These are phyloP conservation scores for Chymomyza procnemis DNA, from an alignment of 2,888 invertebrate species.

Conservation along the genomic window DNA sequence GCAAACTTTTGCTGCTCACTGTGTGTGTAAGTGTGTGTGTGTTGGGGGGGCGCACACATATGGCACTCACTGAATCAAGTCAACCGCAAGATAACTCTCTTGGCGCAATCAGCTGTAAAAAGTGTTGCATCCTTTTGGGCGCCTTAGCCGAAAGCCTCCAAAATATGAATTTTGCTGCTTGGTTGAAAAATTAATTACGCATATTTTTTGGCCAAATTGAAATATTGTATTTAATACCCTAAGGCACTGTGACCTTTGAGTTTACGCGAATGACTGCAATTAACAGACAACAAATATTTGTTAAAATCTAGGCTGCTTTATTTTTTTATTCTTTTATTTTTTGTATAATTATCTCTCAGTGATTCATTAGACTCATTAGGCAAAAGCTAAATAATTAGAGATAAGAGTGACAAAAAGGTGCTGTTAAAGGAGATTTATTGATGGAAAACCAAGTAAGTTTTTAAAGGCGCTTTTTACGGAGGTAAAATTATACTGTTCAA, in stretches of 20 bases:
- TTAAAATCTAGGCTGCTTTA: background rate
- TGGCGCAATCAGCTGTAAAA: background rate
- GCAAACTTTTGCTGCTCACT: background rate
- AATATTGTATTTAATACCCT: background rate
- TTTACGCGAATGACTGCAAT: background rate
- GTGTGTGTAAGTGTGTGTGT: background rate
- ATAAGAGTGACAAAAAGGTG: background rate
- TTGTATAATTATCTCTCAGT: background rate
- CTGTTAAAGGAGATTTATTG: background rate
- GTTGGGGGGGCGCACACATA: background rate
- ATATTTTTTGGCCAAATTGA: conserved; percentile 1
- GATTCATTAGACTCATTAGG: background rate
- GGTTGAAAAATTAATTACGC: background rate
- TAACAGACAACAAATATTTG: conserved; percentile 7
- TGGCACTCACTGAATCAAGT: background rate
- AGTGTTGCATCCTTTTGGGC: background rate
- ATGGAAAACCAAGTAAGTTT: too few species aligned
- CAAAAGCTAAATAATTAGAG: background rate
- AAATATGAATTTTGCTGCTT: background rate
- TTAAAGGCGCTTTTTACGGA: too few species aligned
- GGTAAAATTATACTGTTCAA: too few species aligned
- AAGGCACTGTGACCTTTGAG: background rate
- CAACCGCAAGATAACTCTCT: background rate
- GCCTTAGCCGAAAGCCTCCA: background rate
- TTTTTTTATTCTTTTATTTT: background rate